Base-by-base conservation (phyloP, 2,113 vertebrate genomes). In the Sturnira hondurensis region DNA sequence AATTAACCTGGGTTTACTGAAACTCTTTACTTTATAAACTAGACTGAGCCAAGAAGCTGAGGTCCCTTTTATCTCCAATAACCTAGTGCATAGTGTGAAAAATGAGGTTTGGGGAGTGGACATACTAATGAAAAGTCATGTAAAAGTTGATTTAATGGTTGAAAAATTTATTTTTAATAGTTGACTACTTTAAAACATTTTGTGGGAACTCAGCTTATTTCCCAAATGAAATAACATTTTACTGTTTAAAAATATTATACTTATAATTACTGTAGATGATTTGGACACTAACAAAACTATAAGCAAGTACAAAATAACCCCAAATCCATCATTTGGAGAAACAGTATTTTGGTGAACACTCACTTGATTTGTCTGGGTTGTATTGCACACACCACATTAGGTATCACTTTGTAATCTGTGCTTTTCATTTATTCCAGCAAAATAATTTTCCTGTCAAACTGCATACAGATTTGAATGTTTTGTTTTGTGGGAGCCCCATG, bases 161-260 rank as follows among this genome's bases (percentile, higher is more conserved):
- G n/a, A n/a, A n/a, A n/a, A n/a, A n/a, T n/a, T 78, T 78, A n/a
- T 77, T 93, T 85, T 91, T 74, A 93, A 74, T 88, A 45, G 36
- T 28, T 56, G 45, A 92, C 41, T 85, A 61, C 77, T 67, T 89
- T 89, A 76, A 91, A 92, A 71, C 76, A 84, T 84, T 83, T 54
- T 87, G 19, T 70, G 22, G 56, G 45, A 80, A 76, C 47, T 92
- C 73, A 92, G 74, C 65, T 47, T 90, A 95, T 92, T 94, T 96
- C 31, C 7, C 70, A 87, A 83, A 92, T 89, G 54, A 77, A 82
- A 80, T 47, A 90, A 89, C 45, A 83, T 65, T 86, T 84, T 89
- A 74, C 38, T 89, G 6, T 58, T 85, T 91, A 68, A 82, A 89
- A 93, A 92, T n/a, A 86, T 94, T 20, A 89, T 63, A 91, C 58